Percentiles rank a stretch among this genome's conserved stretches.
Evolutionary conservation across 2,888 invertebrate species (phyloP).

Genomic region (Habroteleia sp.): DNA sequence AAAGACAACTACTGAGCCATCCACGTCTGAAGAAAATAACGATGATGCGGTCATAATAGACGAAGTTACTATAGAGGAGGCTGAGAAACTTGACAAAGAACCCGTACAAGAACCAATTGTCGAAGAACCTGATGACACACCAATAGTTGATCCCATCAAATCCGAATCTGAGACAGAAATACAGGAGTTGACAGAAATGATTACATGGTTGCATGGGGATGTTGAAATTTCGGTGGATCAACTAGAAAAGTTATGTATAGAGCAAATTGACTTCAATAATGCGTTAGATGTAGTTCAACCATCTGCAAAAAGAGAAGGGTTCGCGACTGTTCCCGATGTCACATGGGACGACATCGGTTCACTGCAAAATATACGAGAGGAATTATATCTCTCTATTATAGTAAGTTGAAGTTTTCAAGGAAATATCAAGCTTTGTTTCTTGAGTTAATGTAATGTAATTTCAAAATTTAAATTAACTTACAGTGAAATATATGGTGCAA

Average conservation of each 20-base stretch:
- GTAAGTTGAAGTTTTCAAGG: conserved; percentile 79
- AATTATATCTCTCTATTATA: conserved; percentile 94
- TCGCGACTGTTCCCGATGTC: conserved; percentile 97
- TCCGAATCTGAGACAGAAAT: conserved; percentile 82
- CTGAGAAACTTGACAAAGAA: neutral
- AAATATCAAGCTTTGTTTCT: too few relatives aligned
- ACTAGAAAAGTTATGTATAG: conserved; percentile 85
- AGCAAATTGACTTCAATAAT: conserved; percentile 88
- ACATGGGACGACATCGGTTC: conserved; percentile 99
- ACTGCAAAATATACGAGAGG: conserved; percentile 91
- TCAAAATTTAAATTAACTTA: too few relatives aligned
- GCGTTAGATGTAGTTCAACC: conserved; percentile 94
- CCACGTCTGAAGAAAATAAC: conserved; percentile 14
- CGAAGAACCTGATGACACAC: conserved; percentile 37
- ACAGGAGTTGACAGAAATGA: conserved; percentile 83
- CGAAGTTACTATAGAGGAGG: conserved; percentile 36
- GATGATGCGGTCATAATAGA: conserved; percentile 47
- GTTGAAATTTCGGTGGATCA: conserved; percentile 85
- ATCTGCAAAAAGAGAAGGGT: conserved; percentile 97
- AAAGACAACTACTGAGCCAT: conserved; percentile 43
- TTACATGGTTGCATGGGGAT: conserved; percentile 85
- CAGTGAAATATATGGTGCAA: too few relatives aligned
- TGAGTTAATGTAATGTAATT: too few relatives aligned
- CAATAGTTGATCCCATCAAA: neutral
- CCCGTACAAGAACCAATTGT: conserved; percentile 22